phyloP scores from a whole-genome alignment of 2,797 vertebrate genomes.

The Florisuga fusca region DNA sequence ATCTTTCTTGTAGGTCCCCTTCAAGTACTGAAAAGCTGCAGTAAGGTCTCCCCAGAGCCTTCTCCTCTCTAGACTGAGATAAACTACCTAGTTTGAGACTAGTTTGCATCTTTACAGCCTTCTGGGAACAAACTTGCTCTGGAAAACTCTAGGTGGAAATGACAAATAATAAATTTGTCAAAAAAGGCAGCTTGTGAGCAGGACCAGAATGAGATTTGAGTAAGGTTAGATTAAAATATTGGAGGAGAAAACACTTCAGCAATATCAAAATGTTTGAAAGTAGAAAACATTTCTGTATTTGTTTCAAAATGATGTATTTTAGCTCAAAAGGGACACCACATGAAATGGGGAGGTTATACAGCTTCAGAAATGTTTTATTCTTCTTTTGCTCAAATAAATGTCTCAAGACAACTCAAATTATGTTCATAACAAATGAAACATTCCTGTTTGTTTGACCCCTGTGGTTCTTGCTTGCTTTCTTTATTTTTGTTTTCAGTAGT shows the following conservation, averaged over 20 bases:
- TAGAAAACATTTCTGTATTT: not conserved
- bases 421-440: not conserved
- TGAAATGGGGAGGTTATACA: not conserved
- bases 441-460: not conserved
- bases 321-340: not conserved
- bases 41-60: no score
- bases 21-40: no score
- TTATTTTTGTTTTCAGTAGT: not conserved
- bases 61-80: no score
- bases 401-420: not conserved
- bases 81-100: not conserved
- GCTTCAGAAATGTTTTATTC: slow-evolving; percentile 14
- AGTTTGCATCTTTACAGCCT: not conserved
- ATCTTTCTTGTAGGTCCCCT: no score
- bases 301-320: slow-evolving; percentile 24
- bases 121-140: not conserved
- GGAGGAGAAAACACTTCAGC: not conserved
- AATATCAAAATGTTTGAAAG: not conserved
- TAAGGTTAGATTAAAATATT: slow-evolving; percentile 19
- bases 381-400: not conserved
- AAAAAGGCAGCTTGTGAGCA: not conserved
- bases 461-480: not conserved
- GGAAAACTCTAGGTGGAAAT: slow-evolving; percentile 27
- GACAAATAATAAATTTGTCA: slow-evolving; percentile 7
- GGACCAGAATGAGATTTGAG: slow-evolving; percentile 23